Evolutionary conservation across 2,113 vertebrate genomes (phyloP), one percentile per base, ranked within the genome.

Genomic region (Sinocyclocheilus grahami): DNA sequence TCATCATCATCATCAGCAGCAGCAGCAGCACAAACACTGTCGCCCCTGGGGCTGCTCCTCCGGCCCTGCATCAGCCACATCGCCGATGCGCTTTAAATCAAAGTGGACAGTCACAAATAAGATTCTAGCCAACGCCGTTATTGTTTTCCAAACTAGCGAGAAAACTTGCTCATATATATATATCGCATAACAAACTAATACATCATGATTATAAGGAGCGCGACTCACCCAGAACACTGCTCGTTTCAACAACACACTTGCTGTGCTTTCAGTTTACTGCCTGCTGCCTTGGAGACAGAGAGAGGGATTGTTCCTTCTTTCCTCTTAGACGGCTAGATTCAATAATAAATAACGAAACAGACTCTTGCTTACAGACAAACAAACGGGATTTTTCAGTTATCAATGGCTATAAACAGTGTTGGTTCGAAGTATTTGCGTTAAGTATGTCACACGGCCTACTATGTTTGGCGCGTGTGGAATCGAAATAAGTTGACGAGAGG

Each of bases 61-160:
- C 71, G 84, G 27, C 87, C 85, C 6, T 63, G 81, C 72, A 86
- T 89, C 71, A 94, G 78, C 48, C 91, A 92, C 95, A 95, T 95
- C 13, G 76, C 51, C 39, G 27, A 27, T 39, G 12, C n/a, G 67
- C 33, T 42, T 39, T 2, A 75, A 78, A 78, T 55, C 24, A 55
- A 78, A 55, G 76, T 9, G 6, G 24, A 78, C 51, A 33, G 76
- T 78, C 24, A 33, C 1, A 51, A 55, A 55, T 4, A 78, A 8
- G 24, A 55, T 12, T 78, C 16, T 16, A 55, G 33, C 27, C 6
- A 39, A 63, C 55, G 11, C 12, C 24, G 24, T 11, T 78, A 12
- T 55, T 78, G 76, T 78, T 58, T 20, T 78, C 12, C 12, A 75
- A 42, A 75, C 72, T 5, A 48, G 42, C n/a, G 39, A 75, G 39